Evolutionary conservation across 2,888 invertebrate species (phyloP), one percentile per base, ranked within the genome.

Genomic region (Drosophila borborema): DNA sequence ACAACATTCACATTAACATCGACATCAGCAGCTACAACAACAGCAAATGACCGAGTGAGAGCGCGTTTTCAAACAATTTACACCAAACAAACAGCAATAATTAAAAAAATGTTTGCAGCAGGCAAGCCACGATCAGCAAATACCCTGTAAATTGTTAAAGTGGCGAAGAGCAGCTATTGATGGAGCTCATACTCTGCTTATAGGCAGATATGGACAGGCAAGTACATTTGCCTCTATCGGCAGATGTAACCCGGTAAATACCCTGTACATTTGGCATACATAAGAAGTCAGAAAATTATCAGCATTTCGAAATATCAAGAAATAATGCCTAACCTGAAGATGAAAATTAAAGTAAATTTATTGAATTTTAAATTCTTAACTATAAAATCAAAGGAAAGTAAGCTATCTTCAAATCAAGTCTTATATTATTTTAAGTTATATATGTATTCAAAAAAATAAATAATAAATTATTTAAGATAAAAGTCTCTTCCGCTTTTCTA

Each of bases 51-150:
- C 56, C 59, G 46, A 75, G 81, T 75, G 81, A 83, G 82, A 82
- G 73, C 49, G 68, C 66, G 65, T 64, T 78, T 72, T 69, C 71
- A 83, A 89, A 81, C 79, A 88, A 82, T 86, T 84, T 86, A 86
- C 83, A 78, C 58, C 75, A 74, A 63, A 66, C 72, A 68, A 69
- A 83, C 62, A 56, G 55, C 55, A 53, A 63, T 77, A 78, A 78
- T 78, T 78, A 80, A 68, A 80, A 68, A 56, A 63, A 38, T 31
- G 58, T 10, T 4, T 6, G 14, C n/a, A 54, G 4, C 1, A 2
- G 2, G 0, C 0, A n/a, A 0, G 7, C 23, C 16, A 23, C 12
- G 69, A 69, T 61, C 2, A 1, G 3, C 10, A 14, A 16, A 36
- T 72, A 68, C 76, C 64, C 80, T 80, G 31, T 49, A 53, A 38